Percentiles rank a stretch among this genome's conserved stretches.
phyloP scores from a whole-genome alignment of 2,888 invertebrate species.

The Caenorhabditis angaria region DNA sequence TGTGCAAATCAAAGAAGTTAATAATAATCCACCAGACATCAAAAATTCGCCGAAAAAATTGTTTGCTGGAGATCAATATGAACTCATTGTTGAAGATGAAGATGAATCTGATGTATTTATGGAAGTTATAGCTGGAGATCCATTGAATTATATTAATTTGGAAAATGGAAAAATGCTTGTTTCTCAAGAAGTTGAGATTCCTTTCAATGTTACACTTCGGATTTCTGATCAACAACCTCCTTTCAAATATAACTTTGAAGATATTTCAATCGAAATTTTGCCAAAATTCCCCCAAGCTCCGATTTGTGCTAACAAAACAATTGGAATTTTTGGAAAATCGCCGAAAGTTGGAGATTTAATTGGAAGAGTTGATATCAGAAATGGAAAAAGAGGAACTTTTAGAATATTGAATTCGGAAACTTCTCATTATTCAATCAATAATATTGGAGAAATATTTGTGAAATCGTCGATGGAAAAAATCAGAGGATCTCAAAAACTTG shows the following conservation, averaged over 20 bases:
- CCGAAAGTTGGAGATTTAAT: conserved; percentile 6
- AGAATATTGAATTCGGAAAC: conserved; percentile 22
- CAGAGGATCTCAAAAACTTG: conserved; percentile 9
- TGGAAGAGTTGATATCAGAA: conserved; percentile 6
- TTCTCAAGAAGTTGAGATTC: not conserved
- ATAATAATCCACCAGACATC: conserved; percentile 31
- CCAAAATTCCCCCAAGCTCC: not conserved
- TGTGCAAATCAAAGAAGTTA: conserved; percentile 30
- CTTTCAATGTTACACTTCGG: conserved; percentile 36
- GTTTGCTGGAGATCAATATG: conserved; percentile 21
- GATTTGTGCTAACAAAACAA: not conserved
- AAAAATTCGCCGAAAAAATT: conserved; percentile 7
- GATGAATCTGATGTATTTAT: conserved; percentile 11
- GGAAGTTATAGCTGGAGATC: not conserved
- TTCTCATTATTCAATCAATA: conserved; percentile 30
- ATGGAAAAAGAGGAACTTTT: conserved; percentile 25
- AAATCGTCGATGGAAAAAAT: conserved; percentile 11
- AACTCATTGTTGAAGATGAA: conserved; percentile 14
- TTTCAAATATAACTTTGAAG: conserved; percentile 8
- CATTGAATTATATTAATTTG: not conserved
- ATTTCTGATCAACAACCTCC: conserved; percentile 25
- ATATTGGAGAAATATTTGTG: conserved; percentile 42
- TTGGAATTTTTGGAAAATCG: conserved; percentile 8
- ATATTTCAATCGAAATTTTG: not conserved
- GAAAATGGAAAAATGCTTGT: not conserved